Conservation (phyloP, 2,113 vertebrate genomes). For the Nanorana parkeri region DNA sequence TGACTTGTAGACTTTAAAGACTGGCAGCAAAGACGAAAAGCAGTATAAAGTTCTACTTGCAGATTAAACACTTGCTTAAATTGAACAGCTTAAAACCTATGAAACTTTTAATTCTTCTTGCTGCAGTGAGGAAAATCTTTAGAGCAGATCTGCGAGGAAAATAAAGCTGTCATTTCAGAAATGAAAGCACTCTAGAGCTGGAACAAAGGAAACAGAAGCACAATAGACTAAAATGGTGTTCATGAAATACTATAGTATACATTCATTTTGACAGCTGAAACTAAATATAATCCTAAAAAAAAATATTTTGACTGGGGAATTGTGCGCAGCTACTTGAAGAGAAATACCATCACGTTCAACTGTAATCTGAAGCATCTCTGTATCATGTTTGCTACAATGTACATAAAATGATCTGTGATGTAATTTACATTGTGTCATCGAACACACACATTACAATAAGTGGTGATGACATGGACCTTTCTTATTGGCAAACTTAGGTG, state of each 20-base stretch:
- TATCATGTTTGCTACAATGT: conserved; percentile 9
- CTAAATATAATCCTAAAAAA: conserved; percentile 55
- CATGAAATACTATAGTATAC: conserved; percentile 49
- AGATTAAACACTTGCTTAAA: conserved; percentile 62
- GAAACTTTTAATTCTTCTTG: conserved; percentile 69
- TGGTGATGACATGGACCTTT: not conserved
- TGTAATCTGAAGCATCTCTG: conserved; percentile 4
- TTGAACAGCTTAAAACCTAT: conserved; percentile 68
- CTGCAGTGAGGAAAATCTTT: conserved; percentile 50
- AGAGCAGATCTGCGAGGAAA: conserved; percentile 61
- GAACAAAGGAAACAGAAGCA: conserved; percentile 59
- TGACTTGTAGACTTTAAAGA: not conserved
- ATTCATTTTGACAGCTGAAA: conserved; percentile 57
- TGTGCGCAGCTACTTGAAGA: not conserved
- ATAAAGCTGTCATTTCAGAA: conserved; percentile 62
- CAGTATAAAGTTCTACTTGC: conserved; percentile 55
- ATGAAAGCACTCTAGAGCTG: conserved; percentile 61
- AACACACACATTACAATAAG: too few relatives aligned
- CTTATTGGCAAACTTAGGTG: too few relatives aligned
- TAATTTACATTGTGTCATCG: not conserved
- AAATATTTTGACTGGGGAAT: conserved; percentile 19
- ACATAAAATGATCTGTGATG: not conserved
- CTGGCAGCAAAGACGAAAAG: not conserved
- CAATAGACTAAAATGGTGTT: conserved; percentile 48
- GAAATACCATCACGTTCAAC: not conserved